Evolutionary conservation across 1,140 invertebrate genomes (phyloP).

Genomic region (Daktulosphaira vitifoliae): DNA sequence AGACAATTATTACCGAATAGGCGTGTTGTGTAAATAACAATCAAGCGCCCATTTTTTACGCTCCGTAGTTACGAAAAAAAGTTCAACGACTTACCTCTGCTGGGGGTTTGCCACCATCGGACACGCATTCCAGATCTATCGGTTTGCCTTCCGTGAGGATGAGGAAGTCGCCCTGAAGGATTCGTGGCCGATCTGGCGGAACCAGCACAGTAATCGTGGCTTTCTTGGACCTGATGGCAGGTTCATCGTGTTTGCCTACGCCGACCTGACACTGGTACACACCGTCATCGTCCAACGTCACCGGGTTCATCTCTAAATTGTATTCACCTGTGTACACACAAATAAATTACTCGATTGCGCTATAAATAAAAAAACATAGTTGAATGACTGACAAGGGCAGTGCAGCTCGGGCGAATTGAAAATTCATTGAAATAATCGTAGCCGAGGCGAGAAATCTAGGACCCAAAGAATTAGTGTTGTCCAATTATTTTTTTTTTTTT

Average conservation of each 20-base stretch:
- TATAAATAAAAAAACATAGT: too few species aligned
- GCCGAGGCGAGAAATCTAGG: too few species aligned
- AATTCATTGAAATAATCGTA: too few species aligned
- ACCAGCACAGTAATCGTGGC: constrained; percentile 78
- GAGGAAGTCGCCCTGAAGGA: constrained; percentile 70
- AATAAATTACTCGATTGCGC: too few species aligned
- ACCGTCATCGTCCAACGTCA: constrained; percentile 82
- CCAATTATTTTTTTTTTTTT: too few species aligned
- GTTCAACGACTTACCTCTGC: constrained; percentile 62
- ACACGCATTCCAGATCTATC: constrained; percentile 81
- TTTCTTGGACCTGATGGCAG: constrained; percentile 69
- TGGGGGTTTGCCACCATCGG: constrained; percentile 79
- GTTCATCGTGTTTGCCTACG: constrained; percentile 58
- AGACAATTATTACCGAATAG: too few species aligned
- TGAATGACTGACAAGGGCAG: too few species aligned
- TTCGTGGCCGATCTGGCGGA: constrained; percentile 78
- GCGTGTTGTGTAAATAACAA: too few species aligned
- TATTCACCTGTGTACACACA: constrained; percentile 63
- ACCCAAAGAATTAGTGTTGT: too few species aligned
- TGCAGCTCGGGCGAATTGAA: too few species aligned
- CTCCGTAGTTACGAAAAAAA: too few species aligned
- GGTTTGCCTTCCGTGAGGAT: constrained; percentile 78
- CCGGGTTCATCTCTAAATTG: constrained; percentile 75
- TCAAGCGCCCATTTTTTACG: too few species aligned
- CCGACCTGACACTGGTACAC: constrained; percentile 83